Conservation (phyloP, 1,140 invertebrate genomes). For the Drosophila dunni region DNA sequence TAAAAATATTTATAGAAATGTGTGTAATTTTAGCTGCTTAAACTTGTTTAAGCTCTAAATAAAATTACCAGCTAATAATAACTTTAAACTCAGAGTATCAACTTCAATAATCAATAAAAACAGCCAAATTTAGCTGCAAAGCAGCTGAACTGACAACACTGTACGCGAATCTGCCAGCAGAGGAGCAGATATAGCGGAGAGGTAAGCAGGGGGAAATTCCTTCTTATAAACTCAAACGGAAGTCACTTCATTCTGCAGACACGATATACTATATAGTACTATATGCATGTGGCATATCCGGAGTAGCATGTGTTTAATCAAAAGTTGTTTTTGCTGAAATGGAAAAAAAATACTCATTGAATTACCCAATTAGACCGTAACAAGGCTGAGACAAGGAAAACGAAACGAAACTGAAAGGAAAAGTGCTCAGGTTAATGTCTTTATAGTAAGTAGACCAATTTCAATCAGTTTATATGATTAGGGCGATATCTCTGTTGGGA, state of each 20-base stretch:
- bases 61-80: no score
- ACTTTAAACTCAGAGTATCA: no score
- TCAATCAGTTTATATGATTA: constrained; percentile 51
- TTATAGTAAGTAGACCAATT: constrained; percentile 21
- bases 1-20: no score
- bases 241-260: constrained; percentile 47
- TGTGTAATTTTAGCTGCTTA: no score
- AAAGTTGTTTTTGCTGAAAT: constrained; percentile 1
- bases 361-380: constrained; percentile 32
- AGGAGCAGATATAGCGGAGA: background rate
- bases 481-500: constrained; percentile 23
- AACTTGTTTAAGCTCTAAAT: no score
- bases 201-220: background rate
- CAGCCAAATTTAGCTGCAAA: no score
- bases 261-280: constrained; percentile 4
- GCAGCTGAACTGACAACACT: no score
- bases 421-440: constrained; percentile 29
- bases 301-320: constrained; percentile 26
- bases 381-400: constrained; percentile 1
- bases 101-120: no score
- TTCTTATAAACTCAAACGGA: constrained; percentile 54
- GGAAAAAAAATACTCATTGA: background rate
- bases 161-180: background rate
- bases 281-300: constrained; percentile 7
- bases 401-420: background rate